Evolutionary conservation across 2,113 vertebrate genomes (phyloP).

Genomic region (Sciurus niger): DNA sequence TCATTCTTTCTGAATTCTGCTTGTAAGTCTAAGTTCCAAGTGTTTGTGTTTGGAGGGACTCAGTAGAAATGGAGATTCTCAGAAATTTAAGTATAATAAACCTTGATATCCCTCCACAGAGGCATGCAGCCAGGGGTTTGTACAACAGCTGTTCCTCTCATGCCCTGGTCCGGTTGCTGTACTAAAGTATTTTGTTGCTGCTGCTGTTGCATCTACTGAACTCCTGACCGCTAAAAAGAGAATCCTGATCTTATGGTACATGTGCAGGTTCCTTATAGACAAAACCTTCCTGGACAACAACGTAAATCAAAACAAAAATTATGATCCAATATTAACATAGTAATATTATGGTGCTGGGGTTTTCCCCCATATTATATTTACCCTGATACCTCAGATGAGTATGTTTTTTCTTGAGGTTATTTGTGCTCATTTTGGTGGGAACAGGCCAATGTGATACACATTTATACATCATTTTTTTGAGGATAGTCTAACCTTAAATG

Average conservation of each 20-base stretch:
- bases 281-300: neutral
- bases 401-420: neutral
- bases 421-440: neutral
- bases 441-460: neutral
- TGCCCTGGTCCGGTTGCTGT: neutral
- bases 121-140: neutral
- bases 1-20: slow-evolving; percentile 10
- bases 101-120: neutral
- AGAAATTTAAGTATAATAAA: neutral
- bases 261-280: fast-evolving
- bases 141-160: neutral
- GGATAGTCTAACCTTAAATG: neutral
- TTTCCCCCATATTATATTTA: neutral
- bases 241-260: neutral
- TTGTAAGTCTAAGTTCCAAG: neutral
- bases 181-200: neutral
- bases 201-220: neutral
- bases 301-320: neutral
- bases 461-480: neutral
- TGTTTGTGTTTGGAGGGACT: neutral
- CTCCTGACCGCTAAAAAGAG: neutral
- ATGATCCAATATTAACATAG: neutral
- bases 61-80: neutral
- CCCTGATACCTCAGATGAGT: neutral
- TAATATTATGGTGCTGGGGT: neutral